These are phyloP conservation scores for Sminthurinus signatus DNA, from an alignment of 1,140 invertebrate genomes.

Conservation along the genomic window DNA sequence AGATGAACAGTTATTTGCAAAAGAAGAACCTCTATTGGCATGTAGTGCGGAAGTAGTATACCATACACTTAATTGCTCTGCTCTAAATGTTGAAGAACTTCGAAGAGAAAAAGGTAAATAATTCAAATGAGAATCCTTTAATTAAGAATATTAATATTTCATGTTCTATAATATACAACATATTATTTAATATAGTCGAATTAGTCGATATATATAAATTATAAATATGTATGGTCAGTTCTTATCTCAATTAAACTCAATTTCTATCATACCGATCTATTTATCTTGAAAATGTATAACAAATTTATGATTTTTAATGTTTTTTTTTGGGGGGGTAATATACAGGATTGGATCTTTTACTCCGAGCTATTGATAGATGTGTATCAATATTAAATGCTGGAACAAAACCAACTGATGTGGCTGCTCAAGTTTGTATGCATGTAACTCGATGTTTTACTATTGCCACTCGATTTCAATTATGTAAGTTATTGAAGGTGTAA, in stretches of 20 bases:
- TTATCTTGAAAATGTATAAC: background rate
- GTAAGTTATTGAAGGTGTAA: too few relatives aligned
- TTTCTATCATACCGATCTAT: constrained; percentile 4
- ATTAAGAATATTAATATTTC: too few relatives aligned
- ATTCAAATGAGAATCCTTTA: too few relatives aligned
- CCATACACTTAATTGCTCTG: constrained; percentile 93
- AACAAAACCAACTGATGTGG: constrained; percentile 68
- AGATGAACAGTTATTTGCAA: constrained; percentile 88
- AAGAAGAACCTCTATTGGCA: constrained; percentile 73
- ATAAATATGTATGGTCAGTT: too few relatives aligned
- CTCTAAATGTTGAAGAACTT: constrained; percentile 95
- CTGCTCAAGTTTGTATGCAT: constrained; percentile 88
- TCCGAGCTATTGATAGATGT: constrained; percentile 85
- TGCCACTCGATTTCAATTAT: constrained; percentile 86
- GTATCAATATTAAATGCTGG: constrained; percentile 77
- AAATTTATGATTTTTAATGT: background rate
- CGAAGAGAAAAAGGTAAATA: constrained; percentile 87
- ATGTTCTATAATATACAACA: too few relatives aligned
- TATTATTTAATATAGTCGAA: too few relatives aligned
- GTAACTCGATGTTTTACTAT: constrained; percentile 88
- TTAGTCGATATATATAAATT: too few relatives aligned
- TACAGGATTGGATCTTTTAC: constrained; percentile 55
- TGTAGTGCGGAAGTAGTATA: constrained; percentile 91
- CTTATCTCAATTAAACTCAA: too few relatives aligned
- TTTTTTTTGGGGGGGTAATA: too few relatives aligned